Conservation (phyloP, 2,888 invertebrate species). For the Callinectes sapidus region DNA sequence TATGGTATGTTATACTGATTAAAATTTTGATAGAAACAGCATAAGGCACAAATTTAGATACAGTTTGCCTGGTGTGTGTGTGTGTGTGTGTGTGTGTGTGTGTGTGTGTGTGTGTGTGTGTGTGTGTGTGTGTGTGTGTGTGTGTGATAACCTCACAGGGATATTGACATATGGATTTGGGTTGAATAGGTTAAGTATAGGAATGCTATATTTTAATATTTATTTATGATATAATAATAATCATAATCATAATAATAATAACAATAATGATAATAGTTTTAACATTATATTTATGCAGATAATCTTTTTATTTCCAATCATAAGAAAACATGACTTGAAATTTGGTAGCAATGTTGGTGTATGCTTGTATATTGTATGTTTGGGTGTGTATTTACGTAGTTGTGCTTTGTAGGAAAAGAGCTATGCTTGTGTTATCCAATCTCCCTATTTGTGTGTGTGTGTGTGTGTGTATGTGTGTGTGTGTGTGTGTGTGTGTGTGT, state of each 20-base stretch:
- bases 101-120: constrained; percentile 47
- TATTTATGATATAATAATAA: constrained; percentile 19
- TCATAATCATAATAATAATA: not conserved
- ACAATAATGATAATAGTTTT: not conserved
- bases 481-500: too few species aligned
- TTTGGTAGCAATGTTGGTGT: not conserved
- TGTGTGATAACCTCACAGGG: not conserved
- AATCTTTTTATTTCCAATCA: not conserved
- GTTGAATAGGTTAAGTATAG: not conserved
- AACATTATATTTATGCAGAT: constrained; percentile 6
- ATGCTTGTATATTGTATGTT: too few species aligned
- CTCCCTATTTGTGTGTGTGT: too few species aligned
- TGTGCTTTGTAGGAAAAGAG: too few species aligned
- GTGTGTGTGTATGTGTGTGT: too few species aligned
- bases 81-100: constrained; percentile 35
- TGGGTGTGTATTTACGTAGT: too few species aligned
- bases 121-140: constrained; percentile 24
- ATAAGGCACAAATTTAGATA: not conserved
- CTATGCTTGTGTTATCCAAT: too few species aligned
- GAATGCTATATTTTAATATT: constrained; percentile 1
- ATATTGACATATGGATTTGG: not conserved
- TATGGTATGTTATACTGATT: not conserved
- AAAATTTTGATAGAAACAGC: not conserved
- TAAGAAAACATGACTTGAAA: not conserved
- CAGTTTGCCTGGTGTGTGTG: constrained; percentile 42